Evolutionary conservation across 2,797 vertebrate genomes (phyloP), one percentile per base, ranked within the genome.

Genomic region (Merluccius polli): DNA sequence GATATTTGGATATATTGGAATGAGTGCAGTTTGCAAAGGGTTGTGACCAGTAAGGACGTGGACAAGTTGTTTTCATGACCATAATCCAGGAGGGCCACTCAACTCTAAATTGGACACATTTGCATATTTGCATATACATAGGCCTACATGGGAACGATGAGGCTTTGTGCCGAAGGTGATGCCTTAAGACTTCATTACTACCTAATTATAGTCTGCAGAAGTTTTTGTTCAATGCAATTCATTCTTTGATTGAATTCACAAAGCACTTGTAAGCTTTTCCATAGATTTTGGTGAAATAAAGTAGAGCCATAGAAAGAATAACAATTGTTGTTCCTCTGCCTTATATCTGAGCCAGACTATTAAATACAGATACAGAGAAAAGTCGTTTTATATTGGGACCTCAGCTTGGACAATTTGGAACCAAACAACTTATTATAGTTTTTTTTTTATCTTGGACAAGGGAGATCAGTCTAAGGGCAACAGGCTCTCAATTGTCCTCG

Each of bases 401-500:
- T 63, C n/a, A 63, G 52, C n/a, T 63, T 27, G n/a, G n/a, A 27
- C 13, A 3, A 65, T 3, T 65, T 65, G 59, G 24, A 65, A 65
- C 59, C 59, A 65, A 65, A 27, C 59, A 65, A 27, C 9, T 24
- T 27, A 65, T 65, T 65, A 27, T 65, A 24, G 6, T 12, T 27
- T n/a, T 24, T 1, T 24, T 59, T 13, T 65, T 1, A 27, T 65
- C 9, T 27, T 65, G 24, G 59, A 12, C n/a, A 27, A 27, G 24
- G 59, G 24, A 65, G 2, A 13, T 3, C 16, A 75, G 48, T 36
- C 30, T 83, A 78, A 78, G 29, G 77, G 80, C 63, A 77, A 52
- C 71, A 79, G 81, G 72, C 85, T 80, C 84, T 83, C 84, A 70
- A 77, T 83, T 83, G 85, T 83, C 88, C 88, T 87, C 78, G 32